Evolutionary conservation across 2,888 invertebrate species (phyloP).

Genomic region (Timema podura): DNA sequence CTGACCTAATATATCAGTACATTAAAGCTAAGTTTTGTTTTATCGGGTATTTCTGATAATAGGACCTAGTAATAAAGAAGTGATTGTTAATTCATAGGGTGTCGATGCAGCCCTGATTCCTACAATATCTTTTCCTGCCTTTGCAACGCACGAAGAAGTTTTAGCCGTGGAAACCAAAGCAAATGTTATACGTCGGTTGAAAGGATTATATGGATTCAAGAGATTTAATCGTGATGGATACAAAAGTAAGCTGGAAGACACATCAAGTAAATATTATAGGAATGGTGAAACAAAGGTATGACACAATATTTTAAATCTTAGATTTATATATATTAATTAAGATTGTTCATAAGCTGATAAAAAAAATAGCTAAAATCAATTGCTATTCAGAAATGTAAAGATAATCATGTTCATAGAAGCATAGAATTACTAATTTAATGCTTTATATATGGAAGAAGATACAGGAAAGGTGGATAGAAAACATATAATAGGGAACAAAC

Average conservation of each 20-base stretch:
- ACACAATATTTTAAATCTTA: background rate
- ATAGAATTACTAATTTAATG: too few species aligned
- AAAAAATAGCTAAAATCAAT: too few species aligned
- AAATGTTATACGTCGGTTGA: slow-evolving; percentile 75
- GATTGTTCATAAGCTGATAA: too few species aligned
- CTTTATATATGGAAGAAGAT: too few species aligned
- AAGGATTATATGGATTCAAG: slow-evolving; percentile 90
- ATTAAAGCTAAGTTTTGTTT: too few species aligned
- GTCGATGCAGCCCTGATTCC: slow-evolving; percentile 90
- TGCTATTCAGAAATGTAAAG: too few species aligned
- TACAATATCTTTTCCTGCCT: slow-evolving; percentile 96
- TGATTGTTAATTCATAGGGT: slow-evolving; percentile 54
- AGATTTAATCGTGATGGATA: slow-evolving; percentile 93
- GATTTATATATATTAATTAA: background rate
- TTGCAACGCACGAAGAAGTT: slow-evolving; percentile 93
- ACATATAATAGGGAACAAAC: too few species aligned
- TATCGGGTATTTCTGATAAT: too few species aligned
- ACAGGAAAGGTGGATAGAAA: too few species aligned
- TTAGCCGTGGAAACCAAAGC: slow-evolving; percentile 82
- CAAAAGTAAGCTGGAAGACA: slow-evolving; percentile 83
- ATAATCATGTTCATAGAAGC: too few species aligned
- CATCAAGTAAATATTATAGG: slow-evolving; percentile 69
- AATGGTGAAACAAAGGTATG: slow-evolving; percentile 81
- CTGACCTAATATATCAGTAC: too few species aligned
- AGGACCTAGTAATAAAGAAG: too few species aligned